Evolutionary conservation across 2,888 invertebrate genomes (phyloP).

Genomic region (Nezara viridula): DNA sequence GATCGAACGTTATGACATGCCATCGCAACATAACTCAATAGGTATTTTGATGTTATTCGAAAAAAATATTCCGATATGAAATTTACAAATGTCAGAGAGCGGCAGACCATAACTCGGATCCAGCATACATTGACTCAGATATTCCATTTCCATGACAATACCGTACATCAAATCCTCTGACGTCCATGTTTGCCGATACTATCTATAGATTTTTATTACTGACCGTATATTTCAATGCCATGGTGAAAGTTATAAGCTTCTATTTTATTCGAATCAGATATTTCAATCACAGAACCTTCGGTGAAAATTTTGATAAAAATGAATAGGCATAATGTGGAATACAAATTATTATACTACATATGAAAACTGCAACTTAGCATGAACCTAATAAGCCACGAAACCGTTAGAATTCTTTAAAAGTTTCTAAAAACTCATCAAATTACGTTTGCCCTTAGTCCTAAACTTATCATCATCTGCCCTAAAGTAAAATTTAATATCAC

Average conservation of each 20-base stretch:
- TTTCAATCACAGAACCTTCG: not conserved
- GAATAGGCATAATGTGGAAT: not conserved
- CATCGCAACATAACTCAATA: not conserved
- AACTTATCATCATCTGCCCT: too few species aligned
- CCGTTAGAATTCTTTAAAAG: too few species aligned
- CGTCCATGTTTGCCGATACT: not conserved
- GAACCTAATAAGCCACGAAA: too few species aligned
- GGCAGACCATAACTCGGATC: not conserved
- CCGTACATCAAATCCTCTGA: not conserved
- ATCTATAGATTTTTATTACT: conserved; percentile 18
- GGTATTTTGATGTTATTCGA: not conserved
- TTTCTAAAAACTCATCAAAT: too few species aligned
- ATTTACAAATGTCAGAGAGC: not conserved
- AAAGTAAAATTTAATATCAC: too few species aligned
- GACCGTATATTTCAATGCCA: not conserved
- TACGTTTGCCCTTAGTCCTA: too few species aligned
- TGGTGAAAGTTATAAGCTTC: not conserved
- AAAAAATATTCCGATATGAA: not conserved
- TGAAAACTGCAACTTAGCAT: too few species aligned
- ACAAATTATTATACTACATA: too few species aligned
- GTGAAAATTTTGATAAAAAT: not conserved
- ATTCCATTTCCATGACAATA: conserved; percentile 19
- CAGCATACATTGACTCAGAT: conserved; percentile 15
- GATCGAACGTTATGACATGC: not conserved
- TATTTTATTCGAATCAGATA: not conserved